Evolutionary conservation across 2,888 invertebrate genomes (phyloP), one percentile per base, ranked within the genome.

Genomic region (Punctoribates punctum): DNA sequence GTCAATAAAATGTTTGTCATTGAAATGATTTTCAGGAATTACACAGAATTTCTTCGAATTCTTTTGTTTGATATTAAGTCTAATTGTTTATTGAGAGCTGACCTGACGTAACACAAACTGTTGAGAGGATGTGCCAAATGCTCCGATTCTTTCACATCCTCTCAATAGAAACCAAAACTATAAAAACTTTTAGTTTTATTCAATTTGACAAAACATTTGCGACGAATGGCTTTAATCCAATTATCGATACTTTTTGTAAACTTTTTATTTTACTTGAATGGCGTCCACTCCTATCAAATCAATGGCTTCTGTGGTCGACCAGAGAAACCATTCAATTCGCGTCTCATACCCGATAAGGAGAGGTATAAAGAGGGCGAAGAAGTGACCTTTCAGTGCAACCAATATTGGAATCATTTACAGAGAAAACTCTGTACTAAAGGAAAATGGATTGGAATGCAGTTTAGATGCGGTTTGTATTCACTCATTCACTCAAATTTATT

Each of bases 241-340:
- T 27, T 27, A 27, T 62, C 27, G 20, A n/a, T 20, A 20, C 9
- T 51, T 20, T 9, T 51, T n/a, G 5, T 51, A 2, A 48, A 48
- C 13, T 17, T 48, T 20, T 1, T n/a, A 2, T 20, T 51, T 51
- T n/a, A 5, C n/a, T 4, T 51, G 0, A 51, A 57, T 57, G 6
- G 6, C 34, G 34, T 65, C 17, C 17, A 65, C 57, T 57, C 57
- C 9, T 62, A 62, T 62, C 42, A 70, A 23, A 38, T 70, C 2
- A 70, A 70, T 42, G 70, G 70, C 20, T 70, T 70, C 42, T 70
- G 70, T 42, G 70, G 70, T 17, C 38, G 70, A 23, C 70, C 70
- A 5, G 70, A 46, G 20, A 17, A 23, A 11, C 70, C 70, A 4
- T 20, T 70, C 42, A 20, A 42, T 8, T 70, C 70, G 3, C 6